These are phyloP conservation scores for Nicator chloris DNA, from an alignment of 2,113 vertebrate species.

Conservation along the genomic window DNA sequence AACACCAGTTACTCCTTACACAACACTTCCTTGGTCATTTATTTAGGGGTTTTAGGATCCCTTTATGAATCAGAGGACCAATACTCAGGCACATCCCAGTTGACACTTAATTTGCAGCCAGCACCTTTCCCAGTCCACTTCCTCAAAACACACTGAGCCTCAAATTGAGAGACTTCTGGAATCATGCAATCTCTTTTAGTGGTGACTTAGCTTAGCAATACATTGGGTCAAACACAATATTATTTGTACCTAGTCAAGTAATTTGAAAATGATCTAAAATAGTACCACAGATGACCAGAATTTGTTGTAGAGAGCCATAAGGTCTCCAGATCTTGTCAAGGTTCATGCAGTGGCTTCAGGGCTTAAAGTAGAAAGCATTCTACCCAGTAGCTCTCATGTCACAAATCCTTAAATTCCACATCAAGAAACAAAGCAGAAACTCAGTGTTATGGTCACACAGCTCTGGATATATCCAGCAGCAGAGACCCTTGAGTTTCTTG, in stretches of 20 bases:
- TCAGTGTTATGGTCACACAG: neutral
- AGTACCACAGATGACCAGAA: neutral
- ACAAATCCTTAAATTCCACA: neutral
- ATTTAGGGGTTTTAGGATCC: neutral
- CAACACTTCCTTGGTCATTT: neutral
- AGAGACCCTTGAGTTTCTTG: neutral
- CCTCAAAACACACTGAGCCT: neutral
- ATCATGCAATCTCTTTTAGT: neutral
- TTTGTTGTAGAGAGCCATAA: neutral
- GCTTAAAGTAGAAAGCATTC: neutral
- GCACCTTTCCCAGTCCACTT: neutral
- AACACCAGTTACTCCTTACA: neutral
- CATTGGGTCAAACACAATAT: neutral
- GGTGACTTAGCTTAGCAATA: neutral
- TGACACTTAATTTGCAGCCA: neutral
- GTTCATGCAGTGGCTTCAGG: neutral
- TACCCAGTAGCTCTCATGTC: neutral
- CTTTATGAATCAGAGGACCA: neutral
- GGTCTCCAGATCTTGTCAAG: neutral
- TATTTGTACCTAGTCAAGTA: neutral
- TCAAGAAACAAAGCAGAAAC: neutral
- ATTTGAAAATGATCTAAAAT: neutral
- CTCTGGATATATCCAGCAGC: neutral
- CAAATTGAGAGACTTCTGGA: neutral
- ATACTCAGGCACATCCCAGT: neutral